Evolutionary conservation across 2,888 invertebrate genomes (phyloP).

Genomic region (Chydorus sphaericus): DNA sequence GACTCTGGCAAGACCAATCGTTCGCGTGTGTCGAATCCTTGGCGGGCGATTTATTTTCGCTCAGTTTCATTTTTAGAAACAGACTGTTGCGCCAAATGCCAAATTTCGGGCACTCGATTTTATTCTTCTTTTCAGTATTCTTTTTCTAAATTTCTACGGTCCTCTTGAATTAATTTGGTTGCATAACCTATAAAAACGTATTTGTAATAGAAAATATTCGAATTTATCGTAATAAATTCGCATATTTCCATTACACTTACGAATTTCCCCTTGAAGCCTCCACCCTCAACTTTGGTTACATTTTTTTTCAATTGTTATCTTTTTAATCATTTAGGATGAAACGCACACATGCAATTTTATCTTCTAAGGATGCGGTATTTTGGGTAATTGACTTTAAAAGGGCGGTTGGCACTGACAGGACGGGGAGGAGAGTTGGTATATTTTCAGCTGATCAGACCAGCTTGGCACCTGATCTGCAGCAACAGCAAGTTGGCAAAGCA

Average conservation of each 20-base stretch:
- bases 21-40: not conserved
- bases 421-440: not conserved
- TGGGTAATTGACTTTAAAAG: conserved; percentile 3
- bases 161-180: too few species aligned
- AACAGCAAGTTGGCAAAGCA: not conserved
- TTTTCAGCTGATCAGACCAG: not conserved
- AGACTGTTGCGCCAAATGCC: not conserved
- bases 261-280: too few species aligned
- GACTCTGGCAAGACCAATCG: not conserved
- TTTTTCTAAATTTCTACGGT: not conserved
- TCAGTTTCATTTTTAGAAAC: conserved; percentile 1
- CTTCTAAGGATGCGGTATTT: not conserved
- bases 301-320: too few species aligned
- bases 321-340: too few species aligned
- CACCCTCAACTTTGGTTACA: too few species aligned
- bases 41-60: conserved; percentile 6
- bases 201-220: too few species aligned
- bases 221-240: too few species aligned
- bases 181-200: too few species aligned
- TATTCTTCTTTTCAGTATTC: not conserved
- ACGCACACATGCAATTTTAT: too few species aligned
- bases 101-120: not conserved
- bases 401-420: conserved; percentile 1
- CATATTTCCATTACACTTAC: too few species aligned
- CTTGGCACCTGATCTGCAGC: not conserved